Conservation (phyloP, 2,888 invertebrate species). For the Agrochola lota region DNA sequence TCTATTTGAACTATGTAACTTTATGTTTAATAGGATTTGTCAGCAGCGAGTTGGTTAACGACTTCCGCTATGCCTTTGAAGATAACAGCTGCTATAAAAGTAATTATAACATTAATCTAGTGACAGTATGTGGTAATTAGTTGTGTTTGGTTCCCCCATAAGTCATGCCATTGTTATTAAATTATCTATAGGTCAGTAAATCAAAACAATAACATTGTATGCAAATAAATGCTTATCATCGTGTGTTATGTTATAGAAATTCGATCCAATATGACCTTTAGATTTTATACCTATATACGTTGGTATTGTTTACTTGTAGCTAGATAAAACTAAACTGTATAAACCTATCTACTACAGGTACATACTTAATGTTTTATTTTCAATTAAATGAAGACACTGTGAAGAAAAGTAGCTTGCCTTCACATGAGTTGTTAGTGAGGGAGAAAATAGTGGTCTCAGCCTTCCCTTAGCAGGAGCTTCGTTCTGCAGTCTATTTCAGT, state of each 20-base stretch:
- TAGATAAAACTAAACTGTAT: too few relatives aligned
- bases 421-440: too few relatives aligned
- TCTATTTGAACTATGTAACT: not conserved
- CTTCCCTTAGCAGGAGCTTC: too few relatives aligned
- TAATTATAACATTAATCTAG: slow-evolving; percentile 21
- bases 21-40: slow-evolving; percentile 25
- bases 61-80: slow-evolving; percentile 8
- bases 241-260: slow-evolving; percentile 19
- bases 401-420: too few relatives aligned
- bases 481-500: too few relatives aligned
- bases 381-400: too few relatives aligned
- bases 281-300: not conserved
- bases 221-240: slow-evolving; percentile 25
- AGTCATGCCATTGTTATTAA: slow-evolving; percentile 30
- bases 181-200: slow-evolving; percentile 47
- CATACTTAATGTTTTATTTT: too few relatives aligned
- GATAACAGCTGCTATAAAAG: slow-evolving; percentile 1
- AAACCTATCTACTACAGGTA: too few relatives aligned
- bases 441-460: too few relatives aligned
- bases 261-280: slow-evolving; percentile 20
- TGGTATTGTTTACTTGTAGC: not conserved
- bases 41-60: slow-evolving; percentile 20
- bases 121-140: not conserved
- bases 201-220: slow-evolving; percentile 47
- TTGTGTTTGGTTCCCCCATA: not conserved